Evolutionary conservation across 1,140 invertebrate genomes (phyloP), one percentile per base, ranked within the genome.

Genomic region (Drosophila kurseongensis): DNA sequence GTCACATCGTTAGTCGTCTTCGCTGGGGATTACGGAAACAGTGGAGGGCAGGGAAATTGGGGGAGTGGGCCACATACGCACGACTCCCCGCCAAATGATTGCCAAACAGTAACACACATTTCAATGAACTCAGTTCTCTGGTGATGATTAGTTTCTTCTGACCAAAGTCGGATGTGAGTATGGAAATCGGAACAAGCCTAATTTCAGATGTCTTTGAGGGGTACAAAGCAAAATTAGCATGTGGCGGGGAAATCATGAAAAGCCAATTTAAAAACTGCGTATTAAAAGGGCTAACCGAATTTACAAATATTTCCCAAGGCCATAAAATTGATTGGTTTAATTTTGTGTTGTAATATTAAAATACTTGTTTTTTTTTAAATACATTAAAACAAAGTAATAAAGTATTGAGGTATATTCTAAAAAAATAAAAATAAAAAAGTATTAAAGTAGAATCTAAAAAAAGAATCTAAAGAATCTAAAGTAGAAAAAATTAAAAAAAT

Each of bases 1-100:
- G 60, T 50, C 47, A 50, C 74, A 72, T 85, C 82, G 79, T 85
- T 80, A 78, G 82, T 77, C 72, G 78, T 73, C 44, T 48, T 40
- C 35, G 27, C n/a, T 66, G 32, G 59, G 59, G 42, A 48, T 66
- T 66, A 50, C 63, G 41, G 55, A 44, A 29, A 16, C 48, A 12
- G 32, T 18, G 40, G 44, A 45, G 50, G 18, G 51, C 7, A 51
- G 42, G 29, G 5, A 40, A 45, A 29, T 45, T 10, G 10, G 48
- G 32, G 10, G 10, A 16, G n/a, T 32, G 12, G 18, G 36, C 23
- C 48, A 6, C 9, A 55, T 27, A 42, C 54, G 54, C 75, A 80
- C 57, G 76, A 52, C 44, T 42, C 14, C 54, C 38, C 27, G 9
- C 36, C 38, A 42, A 2, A 8, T 16, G 36, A 14, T 58, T 65